Evolutionary conservation across 2,113 vertebrate species (phyloP).

Genomic region (Sinocyclocheilus anophthalmus): DNA sequence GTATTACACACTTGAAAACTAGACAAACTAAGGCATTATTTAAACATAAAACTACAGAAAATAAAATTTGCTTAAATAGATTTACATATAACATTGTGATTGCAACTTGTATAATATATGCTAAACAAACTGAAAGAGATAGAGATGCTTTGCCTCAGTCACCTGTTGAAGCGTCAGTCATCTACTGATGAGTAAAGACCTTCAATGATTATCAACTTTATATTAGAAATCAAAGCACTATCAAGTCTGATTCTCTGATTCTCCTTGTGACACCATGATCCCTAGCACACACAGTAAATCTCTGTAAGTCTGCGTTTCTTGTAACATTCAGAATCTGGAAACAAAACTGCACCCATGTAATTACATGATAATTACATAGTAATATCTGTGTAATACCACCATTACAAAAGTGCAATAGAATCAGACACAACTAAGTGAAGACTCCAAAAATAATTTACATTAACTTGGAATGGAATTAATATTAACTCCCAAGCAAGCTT

Average conservation of each 20-base stretch:
- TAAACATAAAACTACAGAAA: not conserved
- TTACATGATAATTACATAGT: not conserved
- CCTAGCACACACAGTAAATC: not conserved
- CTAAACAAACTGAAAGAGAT: not conserved
- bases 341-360: not conserved
- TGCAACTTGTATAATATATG: not conserved
- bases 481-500: not conserved
- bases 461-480: not conserved
- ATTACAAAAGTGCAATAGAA: not conserved
- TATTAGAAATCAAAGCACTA: not conserved
- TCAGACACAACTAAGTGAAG: not conserved
- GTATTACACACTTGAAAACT: not conserved
- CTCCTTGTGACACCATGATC: not conserved
- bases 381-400: not conserved
- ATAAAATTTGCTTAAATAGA: not conserved
- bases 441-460: too few species aligned
- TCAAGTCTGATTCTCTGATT: not conserved
- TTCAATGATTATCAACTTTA: not conserved
- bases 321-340: not conserved
- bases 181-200: constrained; percentile 1
- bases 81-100: not conserved
- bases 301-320: not conserved
- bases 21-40: not conserved
- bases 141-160: constrained; percentile 18
- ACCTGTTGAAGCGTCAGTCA: constrained; percentile 27